Conservation (phyloP, 2,797 vertebrate genomes). For the Mormyrus proboscirostris region DNA sequence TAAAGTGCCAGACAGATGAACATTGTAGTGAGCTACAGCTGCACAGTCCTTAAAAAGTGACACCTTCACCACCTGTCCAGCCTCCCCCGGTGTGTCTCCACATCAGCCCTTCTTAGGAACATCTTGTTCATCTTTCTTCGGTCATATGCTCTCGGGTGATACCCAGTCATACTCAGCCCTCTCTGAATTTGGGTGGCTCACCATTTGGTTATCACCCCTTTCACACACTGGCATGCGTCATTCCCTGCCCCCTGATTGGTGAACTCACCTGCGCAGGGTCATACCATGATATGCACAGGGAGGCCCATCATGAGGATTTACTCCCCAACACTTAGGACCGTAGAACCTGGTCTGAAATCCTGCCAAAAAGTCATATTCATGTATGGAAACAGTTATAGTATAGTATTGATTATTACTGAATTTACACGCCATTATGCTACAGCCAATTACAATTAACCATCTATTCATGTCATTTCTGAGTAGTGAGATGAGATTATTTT, state of each 20-base stretch:
- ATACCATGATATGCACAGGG: not conserved
- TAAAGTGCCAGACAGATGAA: not conserved
- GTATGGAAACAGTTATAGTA: not conserved
- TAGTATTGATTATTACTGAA: constrained; percentile 30
- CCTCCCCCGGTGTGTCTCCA: not conserved
- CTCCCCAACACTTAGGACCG: not conserved
- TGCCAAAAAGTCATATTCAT: constrained; percentile 41
- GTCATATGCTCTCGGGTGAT: not conserved
- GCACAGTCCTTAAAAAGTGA: not conserved
- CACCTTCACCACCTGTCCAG: not conserved
- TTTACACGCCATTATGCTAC: not conserved
- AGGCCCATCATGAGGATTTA: not conserved
- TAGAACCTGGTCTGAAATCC: constrained; percentile 22
- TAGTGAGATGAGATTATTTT: constrained; percentile 50
- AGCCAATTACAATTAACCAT: constrained; percentile 38
- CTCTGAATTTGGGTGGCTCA: not conserved
- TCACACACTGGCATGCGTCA: not conserved
- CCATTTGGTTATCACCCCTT: not conserved
- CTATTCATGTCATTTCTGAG: constrained; percentile 46
- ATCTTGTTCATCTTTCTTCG: not conserved
- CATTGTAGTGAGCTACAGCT: not conserved
- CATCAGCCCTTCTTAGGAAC: not conserved
- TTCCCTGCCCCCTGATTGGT: constrained; percentile 1
- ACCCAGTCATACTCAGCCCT: not conserved
- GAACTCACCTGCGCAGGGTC: not conserved